Evolutionary conservation across 2,888 invertebrate species (phyloP), one percentile per base, ranked within the genome.

Genomic region (Epirrhoe tristata): DNA sequence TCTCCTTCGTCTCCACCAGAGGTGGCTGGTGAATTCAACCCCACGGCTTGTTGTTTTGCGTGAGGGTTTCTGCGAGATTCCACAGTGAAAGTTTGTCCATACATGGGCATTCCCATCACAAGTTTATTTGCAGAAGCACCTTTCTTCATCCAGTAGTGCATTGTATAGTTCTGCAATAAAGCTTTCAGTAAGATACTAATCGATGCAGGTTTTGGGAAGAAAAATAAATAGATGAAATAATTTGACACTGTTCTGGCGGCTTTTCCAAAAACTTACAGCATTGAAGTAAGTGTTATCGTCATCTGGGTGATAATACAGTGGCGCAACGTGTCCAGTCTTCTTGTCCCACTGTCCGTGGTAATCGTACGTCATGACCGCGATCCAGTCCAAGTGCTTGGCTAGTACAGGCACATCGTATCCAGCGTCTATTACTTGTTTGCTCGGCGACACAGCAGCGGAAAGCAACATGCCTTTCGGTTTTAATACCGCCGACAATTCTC

Each of bases 321-420:
- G 98, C 0, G 98, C 97, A 0, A 98, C 97, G 80, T 98, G 98
- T 0, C 98, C 98, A 0, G 98, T 98, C 83, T 96, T 96, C 82
- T 97, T 97, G 78, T 98, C 98, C 98, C 98, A 98, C 78, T 97
- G 97, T 0, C 98, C 98, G 76, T 98, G 98, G 89, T 96, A 98
- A 81, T 98, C 98, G 79, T 98, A 98, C 0, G 97, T 96, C 98
- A 98, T 98, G 0, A 98, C 97, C 0, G 98, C 97, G 57, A 98
- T 97, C 97, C 98, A 98, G 83, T 98, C 98, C 63, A 98, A 91
- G 81, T 96, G 95, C 74, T 95, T 93, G 0, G 96, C 96, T 4
- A 98, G 81, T 0, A 95, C 94, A 0, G 96, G 96, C 0, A 98
- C 97, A 79, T 98, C 96, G 81, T 98, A 98, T 0, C 96, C 97